Base-by-base conservation (phyloP, 2,888 invertebrate species). In the Hymenopus coronatus region DNA sequence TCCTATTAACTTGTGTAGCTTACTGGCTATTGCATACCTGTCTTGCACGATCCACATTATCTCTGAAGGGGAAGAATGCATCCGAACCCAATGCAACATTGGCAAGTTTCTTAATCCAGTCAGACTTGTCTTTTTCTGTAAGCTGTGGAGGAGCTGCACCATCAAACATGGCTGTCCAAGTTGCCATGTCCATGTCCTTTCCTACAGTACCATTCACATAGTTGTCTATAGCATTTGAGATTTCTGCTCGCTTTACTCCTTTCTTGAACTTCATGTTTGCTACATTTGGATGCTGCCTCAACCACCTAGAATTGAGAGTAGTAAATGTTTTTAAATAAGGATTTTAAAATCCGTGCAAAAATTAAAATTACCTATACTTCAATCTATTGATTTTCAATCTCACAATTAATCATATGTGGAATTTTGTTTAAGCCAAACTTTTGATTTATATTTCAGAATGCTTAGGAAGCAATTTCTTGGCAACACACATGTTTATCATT, bases 11-110 rank as follows among this genome's bases (percentile, higher is more conserved):
- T 33, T 8, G 8, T 33, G 33, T 33, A 40, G 1, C 12, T 40
- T 12, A 40, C 12, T 0, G 12, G 40, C 9, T 84, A 28, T 28
- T 28, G 91, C 93, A 92, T 92, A 98, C 98, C 96, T 97, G 95
- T 91, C 95, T 94, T 85, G 99, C 98, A 91, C 99, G 95, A 93
- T 99, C 99, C 89, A 99, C 97, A 92, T 99, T 99, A 92, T 99
- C 99, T 91, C 99, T 95, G 95, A 99, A 99, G 46, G 99, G 99
- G 94, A 99, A 99, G 95, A 99, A 99, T 0, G 99, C 99, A 93
- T 99, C 99, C 0, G 99, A 99, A 27, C 97, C 97, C 30, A 99
- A 94, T 6, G 97, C 97, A 54, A 98, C 98, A 40, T 96, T 96
- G 90, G 95, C 95, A 92, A 98, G 93, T 93, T 96, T 94, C 89